Conservation (phyloP, 2,113 vertebrate genomes). For the Clupea harengus region DNA sequence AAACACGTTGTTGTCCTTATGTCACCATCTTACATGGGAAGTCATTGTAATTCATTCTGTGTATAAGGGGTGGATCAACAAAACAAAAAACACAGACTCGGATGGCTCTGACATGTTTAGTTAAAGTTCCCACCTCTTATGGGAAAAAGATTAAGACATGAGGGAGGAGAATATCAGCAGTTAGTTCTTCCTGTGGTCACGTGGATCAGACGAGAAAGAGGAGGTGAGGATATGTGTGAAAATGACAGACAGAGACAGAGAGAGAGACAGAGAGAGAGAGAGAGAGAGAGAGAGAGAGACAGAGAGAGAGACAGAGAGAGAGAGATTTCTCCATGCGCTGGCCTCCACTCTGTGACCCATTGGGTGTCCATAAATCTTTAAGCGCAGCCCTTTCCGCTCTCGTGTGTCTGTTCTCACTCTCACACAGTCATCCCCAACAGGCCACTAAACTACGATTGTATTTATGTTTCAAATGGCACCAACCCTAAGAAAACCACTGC, state of each 20-base stretch:
- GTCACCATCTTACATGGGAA: conserved; percentile 29
- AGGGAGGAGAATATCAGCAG: neutral
- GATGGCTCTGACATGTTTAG: neutral
- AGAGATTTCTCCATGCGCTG: neutral
- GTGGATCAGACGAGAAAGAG: neutral
- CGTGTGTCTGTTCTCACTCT: conserved; percentile 42
- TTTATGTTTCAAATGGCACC: conserved; percentile 55
- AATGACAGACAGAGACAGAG: conserved; percentile 5
- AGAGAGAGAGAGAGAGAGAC: neutral
- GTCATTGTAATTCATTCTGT: conserved; percentile 15
- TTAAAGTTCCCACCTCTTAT: neutral
- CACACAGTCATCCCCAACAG: conserved; percentile 29
- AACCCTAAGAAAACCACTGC: conserved; percentile 16
- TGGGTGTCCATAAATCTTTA: conserved; percentile 52
- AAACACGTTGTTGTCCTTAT: conserved; percentile 11
- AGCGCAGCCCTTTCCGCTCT: conserved; percentile 47
- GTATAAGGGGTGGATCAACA: conserved; percentile 4
- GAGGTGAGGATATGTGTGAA: neutral
- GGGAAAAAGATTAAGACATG: conserved; percentile 10
- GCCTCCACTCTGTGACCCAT: conserved; percentile 29
- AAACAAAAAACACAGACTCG: neutral
- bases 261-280: conserved; percentile 7
- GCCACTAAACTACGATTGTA: conserved; percentile 52
- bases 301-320: neutral
- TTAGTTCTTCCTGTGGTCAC: neutral